Percentiles rank a stretch among this genome's conserved stretches.
phyloP scores from a whole-genome alignment of 1,140 invertebrate species.

The Trachymyrmex cornetzi region DNA sequence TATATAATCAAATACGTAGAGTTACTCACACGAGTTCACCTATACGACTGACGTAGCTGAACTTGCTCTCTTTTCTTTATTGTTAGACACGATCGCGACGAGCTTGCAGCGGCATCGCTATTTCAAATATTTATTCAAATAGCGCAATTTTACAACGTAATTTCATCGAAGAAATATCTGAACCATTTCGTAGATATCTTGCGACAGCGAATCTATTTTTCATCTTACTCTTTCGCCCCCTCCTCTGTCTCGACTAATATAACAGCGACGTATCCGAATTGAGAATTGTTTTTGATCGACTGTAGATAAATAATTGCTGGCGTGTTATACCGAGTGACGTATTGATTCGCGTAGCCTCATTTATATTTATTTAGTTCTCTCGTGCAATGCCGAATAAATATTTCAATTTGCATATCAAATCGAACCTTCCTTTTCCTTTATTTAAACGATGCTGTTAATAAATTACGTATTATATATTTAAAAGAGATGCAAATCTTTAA shows the following conservation, averaged over 20 bases:
- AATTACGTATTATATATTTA: not conserved
- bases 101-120: not conserved
- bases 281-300: slow-evolving; percentile 41
- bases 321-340: slow-evolving; percentile 26
- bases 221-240: not conserved
- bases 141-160: slow-evolving; percentile 8
- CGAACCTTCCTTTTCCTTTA: not conserved
- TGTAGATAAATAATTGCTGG: slow-evolving; percentile 47
- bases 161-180: not conserved
- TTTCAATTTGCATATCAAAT: slow-evolving; percentile 24
- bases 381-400: slow-evolving; percentile 36
- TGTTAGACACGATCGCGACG: not conserved
- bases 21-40: not conserved
- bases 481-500: not conserved
- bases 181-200: not conserved
- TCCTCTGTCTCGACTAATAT: not conserved
- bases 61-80: slow-evolving; percentile 5
- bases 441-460: not conserved
- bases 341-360: slow-evolving; percentile 17
- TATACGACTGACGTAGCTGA: not conserved
- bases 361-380: slow-evolving; percentile 34
- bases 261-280: not conserved
- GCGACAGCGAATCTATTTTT: slow-evolving; percentile 32
- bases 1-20: not conserved
- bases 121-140: slow-evolving; percentile 27